phyloP scores from a whole-genome alignment of 2,113 vertebrate species.

The Pontoporia blainvillei region DNA sequence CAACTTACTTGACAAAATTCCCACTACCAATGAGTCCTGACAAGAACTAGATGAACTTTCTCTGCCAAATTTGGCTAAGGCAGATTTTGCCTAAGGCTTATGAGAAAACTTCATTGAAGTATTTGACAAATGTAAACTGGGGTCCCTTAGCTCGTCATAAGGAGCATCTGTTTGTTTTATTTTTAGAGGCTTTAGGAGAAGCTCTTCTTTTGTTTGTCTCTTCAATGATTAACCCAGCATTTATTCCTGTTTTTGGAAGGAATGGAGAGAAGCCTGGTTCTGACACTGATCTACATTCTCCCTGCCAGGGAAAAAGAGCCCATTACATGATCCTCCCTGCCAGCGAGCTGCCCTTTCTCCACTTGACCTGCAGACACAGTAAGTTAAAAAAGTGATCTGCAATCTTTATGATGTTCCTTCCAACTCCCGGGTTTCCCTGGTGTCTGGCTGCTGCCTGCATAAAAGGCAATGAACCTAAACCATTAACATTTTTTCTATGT shows the following conservation, averaged over 20 bases:
- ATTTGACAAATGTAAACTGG: not conserved
- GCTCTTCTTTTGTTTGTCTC: not conserved
- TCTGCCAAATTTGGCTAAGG: not conserved
- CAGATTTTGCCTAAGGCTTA: not conserved
- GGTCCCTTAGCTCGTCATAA: not conserved
- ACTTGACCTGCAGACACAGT: constrained; percentile 28
- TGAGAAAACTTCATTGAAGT: not conserved
- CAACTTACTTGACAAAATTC: not conserved
- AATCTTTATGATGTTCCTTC: constrained; percentile 19
- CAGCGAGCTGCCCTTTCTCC: constrained; percentile 32
- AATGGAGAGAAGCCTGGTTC: constrained; percentile 57
- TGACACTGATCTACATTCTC: constrained; percentile 54
- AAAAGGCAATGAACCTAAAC: constrained; percentile 57
- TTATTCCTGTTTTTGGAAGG: constrained; percentile 55
- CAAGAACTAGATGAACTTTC: not conserved
- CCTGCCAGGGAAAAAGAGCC: constrained; percentile 48
- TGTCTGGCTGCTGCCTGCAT: constrained; percentile 27
- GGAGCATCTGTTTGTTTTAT: not conserved
- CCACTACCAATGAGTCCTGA: not conserved
- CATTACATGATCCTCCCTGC: not conserved
- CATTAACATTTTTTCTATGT: constrained; percentile 39
- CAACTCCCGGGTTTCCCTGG: not conserved
- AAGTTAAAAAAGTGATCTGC: not conserved
- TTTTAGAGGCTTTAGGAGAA: not conserved
- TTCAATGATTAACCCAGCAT: constrained; percentile 34